Conservation (phyloP, 92 coral and sea anemone genomes). For the Nematostella vectensis region DNA sequence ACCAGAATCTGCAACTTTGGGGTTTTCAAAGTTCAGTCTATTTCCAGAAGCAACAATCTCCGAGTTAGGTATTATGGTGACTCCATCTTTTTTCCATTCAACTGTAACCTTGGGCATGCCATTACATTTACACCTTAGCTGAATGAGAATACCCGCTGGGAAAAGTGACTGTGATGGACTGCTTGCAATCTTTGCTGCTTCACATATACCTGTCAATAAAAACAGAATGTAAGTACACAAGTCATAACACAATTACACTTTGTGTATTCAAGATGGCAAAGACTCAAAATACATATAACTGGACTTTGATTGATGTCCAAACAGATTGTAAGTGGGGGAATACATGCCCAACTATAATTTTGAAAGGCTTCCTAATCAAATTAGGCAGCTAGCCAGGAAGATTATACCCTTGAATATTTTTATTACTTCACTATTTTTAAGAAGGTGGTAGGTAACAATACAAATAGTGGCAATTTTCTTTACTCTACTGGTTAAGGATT, state of each 20-base stretch:
- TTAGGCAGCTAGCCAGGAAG: too few relatives aligned
- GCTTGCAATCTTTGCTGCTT: slow-evolving; percentile 5
- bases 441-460: too few relatives aligned
- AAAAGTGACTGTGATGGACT: slow-evolving; percentile 8
- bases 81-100: slow-evolving; percentile 54
- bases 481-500: too few relatives aligned
- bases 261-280: not conserved
- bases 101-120: slow-evolving; percentile 34
- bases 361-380: too few relatives aligned
- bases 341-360: too few relatives aligned
- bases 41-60: slow-evolving; percentile 25
- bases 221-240: slow-evolving; percentile 3
- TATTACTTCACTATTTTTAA: too few relatives aligned
- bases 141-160: slow-evolving; percentile 11
- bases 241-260: not conserved
- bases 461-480: too few relatives aligned
- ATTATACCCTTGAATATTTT: too few relatives aligned
- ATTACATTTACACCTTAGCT: slow-evolving; percentile 31
- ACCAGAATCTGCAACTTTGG: slow-evolving; percentile 46
- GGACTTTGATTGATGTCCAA: not conserved
- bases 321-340: too few relatives aligned
- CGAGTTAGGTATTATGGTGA: slow-evolving; percentile 6
- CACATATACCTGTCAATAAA: slow-evolving; percentile 32
- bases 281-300: not conserved
- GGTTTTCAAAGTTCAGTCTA: slow-evolving; percentile 26